phyloP scores from a whole-genome alignment of 2,888 invertebrate species.

The Protophormia terraenovae region DNA sequence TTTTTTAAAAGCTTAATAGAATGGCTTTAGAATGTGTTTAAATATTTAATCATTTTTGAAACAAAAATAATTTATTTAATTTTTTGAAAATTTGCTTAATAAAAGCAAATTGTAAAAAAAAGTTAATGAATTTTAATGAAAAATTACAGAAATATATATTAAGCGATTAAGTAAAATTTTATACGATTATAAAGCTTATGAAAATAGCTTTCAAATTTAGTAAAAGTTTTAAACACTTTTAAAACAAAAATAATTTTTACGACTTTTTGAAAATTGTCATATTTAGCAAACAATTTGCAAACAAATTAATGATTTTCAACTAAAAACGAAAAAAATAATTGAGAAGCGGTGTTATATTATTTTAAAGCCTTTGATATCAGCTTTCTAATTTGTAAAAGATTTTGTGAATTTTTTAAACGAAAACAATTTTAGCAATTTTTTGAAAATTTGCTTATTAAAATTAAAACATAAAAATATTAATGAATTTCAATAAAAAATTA shows the following conservation, averaged over 20 bases:
- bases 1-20: background rate
- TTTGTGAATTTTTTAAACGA: background rate
- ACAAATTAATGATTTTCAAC: too few relatives aligned
- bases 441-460: background rate
- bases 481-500: background rate
- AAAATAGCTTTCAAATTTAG: too few relatives aligned
- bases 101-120: background rate
- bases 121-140: background rate
- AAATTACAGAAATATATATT: background rate
- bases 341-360: too few relatives aligned
- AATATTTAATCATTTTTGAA: background rate
- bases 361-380: too few relatives aligned
- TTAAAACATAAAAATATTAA: background rate
- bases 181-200: too few relatives aligned
- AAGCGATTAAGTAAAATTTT: background rate
- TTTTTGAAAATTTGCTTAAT: background rate
- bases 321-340: too few relatives aligned
- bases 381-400: too few relatives aligned
- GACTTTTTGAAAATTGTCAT: background rate
- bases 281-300: background rate
- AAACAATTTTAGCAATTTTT: background rate
- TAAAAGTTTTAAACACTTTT: too few relatives aligned
- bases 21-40: background rate
- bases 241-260: background rate
- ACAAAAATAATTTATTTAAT: background rate